Evolutionary conservation across 1,140 invertebrate species (phyloP), one percentile per base, ranked within the genome.

Genomic region (Centruroides sculpturatus): DNA sequence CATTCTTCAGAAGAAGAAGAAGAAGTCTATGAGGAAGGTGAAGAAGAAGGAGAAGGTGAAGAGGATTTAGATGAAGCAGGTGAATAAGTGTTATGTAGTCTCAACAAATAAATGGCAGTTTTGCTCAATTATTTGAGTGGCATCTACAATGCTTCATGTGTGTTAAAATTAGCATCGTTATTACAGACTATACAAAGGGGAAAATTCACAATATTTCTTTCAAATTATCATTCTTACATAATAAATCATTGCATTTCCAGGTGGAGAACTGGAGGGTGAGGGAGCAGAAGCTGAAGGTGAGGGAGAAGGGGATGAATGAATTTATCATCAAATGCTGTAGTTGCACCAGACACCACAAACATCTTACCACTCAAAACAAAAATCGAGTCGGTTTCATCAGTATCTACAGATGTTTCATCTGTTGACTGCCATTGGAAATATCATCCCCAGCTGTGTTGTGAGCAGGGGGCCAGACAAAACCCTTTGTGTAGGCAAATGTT

Each of bases 21-120:
- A 59, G 70, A 71, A 55, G 70, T 70, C 3, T 69, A 71, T 63
- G 71, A 71, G 65, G 70, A 68, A 59, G 70, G 69, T 48, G 68
- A 68, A 56, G 70, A 71, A 35, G 69, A 69, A 23, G 67, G 46
- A 41, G 65, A 65, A 34, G 62, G 51, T 51, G 65, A 57, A 47
- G 64, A 65, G 50, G 64, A 51, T 7, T 58, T 66, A 13, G 65
- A 64, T 49, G 65, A 67, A 55, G 60, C 61, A 54, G 63, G 64
- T 61, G 58, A 63, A 62, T 56, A 59, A 55, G 53, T 57, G 61
- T 57, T 59, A 57, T 59, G 59, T 57, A 57, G 58, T 58, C 55
- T 48, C 61, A 62, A 56, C 59, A 47, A 48, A 55, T 55, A 55
- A 57, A 59, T 64, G 58, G 51, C 57, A 62, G 56, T 59, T 46